phyloP scores from a whole-genome alignment of 2,797 vertebrate species.

The Eulemur mongoz region DNA sequence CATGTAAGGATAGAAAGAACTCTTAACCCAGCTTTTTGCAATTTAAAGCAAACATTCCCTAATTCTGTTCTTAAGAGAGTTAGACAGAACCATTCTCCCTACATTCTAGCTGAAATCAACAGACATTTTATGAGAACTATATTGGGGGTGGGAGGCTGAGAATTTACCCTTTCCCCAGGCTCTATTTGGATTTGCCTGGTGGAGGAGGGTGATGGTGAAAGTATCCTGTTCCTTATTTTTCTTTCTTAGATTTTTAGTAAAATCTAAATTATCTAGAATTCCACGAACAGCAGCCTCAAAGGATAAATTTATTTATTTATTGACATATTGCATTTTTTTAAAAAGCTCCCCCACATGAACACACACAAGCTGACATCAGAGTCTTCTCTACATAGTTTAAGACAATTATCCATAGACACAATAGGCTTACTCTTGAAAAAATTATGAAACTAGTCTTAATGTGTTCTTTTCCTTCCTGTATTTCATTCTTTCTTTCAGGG shows the following conservation, averaged over 20 bases:
- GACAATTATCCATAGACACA: not conserved
- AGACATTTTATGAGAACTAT: not conserved
- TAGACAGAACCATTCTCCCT: not conserved
- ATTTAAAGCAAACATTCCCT: slow-evolving; percentile 37
- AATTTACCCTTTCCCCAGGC: not conserved
- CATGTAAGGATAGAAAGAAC: slow-evolving; percentile 55
- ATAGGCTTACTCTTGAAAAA: not conserved
- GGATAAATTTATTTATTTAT: not conserved
- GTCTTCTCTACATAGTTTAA: slow-evolving; percentile 29
- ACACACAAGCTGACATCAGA: not conserved
- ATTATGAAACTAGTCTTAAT: not conserved
- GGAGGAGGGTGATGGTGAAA: not conserved
- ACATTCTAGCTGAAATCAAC: not conserved
- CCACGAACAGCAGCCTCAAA: not conserved
- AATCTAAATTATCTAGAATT: not conserved
- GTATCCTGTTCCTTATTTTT: not conserved
- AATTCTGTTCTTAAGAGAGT: slow-evolving; percentile 23
- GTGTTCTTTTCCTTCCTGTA: not conserved
- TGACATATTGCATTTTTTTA: not conserved
- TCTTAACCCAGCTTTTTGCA: slow-evolving; percentile 37
- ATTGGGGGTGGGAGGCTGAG: not conserved
- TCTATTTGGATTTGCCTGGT: slow-evolving; percentile 4
- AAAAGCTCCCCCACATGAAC: not conserved
- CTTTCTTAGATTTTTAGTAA: slow-evolving; percentile 3
- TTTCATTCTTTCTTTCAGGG: not conserved